Evolutionary conservation across 2,888 invertebrate genomes (phyloP).

Genomic region (Cosmopolites sordidus): DNA sequence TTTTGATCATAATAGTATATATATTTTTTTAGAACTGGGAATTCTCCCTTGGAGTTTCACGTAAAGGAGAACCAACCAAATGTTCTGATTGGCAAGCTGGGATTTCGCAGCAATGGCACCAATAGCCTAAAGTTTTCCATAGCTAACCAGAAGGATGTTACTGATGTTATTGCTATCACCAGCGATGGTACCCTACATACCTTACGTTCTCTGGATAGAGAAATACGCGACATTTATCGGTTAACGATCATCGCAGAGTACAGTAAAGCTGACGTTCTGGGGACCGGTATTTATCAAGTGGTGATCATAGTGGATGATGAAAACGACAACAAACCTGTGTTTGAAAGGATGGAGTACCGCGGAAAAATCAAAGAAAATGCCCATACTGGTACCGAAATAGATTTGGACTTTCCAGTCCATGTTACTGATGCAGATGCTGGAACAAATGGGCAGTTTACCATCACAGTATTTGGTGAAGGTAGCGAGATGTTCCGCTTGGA

Average conservation of each 20-base stretch:
- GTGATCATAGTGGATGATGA: slow-evolving; percentile 78
- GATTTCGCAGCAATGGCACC: slow-evolving; percentile 51
- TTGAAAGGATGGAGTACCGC: slow-evolving; percentile 67
- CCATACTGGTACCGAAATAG: slow-evolving; percentile 63
- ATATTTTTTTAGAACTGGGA: slow-evolving; percentile 53
- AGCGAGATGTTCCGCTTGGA: slow-evolving; percentile 69
- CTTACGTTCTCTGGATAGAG: slow-evolving; percentile 71
- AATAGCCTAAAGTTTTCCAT: slow-evolving; percentile 63
- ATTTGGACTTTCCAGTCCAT: slow-evolving; percentile 62
- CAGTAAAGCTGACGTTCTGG: slow-evolving; percentile 52
- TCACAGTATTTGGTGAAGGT: slow-evolving; percentile 70
- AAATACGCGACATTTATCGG: slow-evolving; percentile 66
- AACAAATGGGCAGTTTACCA: slow-evolving; percentile 63
- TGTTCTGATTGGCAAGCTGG: slow-evolving; percentile 67
- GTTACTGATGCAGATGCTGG: slow-evolving; percentile 71
- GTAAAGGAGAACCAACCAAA: slow-evolving; percentile 73
- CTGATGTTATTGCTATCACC: slow-evolving; percentile 73
- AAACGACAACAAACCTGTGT: slow-evolving; percentile 82
- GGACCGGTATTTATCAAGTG: slow-evolving; percentile 40
- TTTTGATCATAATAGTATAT: not conserved
- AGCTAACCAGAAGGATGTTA: slow-evolving; percentile 78
- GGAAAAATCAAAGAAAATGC: slow-evolving; percentile 78
- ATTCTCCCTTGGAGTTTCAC: slow-evolving; percentile 68
- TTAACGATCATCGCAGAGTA: slow-evolving; percentile 78
- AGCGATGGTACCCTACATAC: slow-evolving; percentile 77